Evolutionary conservation across 2,113 vertebrate genomes (phyloP).

Genomic region (Poeciliopsis turrubarensis): DNA sequence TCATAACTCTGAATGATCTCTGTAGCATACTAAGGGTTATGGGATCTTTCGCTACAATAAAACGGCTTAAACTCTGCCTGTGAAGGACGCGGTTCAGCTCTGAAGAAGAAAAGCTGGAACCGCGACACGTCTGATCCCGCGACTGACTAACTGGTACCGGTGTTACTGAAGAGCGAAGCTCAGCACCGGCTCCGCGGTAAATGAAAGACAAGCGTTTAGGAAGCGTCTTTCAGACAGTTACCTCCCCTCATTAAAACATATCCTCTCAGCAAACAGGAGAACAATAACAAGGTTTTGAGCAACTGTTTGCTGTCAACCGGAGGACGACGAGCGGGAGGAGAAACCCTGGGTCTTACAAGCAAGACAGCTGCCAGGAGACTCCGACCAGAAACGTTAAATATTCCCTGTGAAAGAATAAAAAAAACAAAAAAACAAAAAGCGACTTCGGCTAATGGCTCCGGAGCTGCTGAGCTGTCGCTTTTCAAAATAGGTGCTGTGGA

Average conservation of each 20-base stretch:
- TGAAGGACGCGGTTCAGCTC: not conserved
- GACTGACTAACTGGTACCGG: not conserved
- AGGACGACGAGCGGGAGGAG: constrained; percentile 12
- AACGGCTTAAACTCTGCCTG: not conserved
- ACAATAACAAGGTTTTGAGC: constrained; percentile 22
- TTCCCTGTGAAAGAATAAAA: constrained; percentile 40
- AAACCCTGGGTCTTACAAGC: constrained; percentile 33
- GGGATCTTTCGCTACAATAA: not conserved
- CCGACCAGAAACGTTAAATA: constrained; percentile 41
- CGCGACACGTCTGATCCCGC: not conserved
- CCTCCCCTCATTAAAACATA: constrained; percentile 30
- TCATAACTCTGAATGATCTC: not conserved
- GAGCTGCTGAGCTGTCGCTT: constrained; percentile 76
- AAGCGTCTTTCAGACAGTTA: constrained; percentile 14
- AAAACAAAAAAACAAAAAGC: constrained; percentile 3
- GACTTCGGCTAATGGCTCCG: constrained; percentile 66
- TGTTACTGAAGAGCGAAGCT: not conserved
- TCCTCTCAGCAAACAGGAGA: constrained; percentile 17
- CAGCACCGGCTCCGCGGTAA: not conserved
- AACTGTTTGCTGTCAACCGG: constrained; percentile 7
- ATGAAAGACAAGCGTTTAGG: constrained; percentile 11
- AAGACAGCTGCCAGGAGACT: constrained; percentile 38
- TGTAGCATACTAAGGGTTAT: not conserved
- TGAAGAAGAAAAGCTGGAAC: not conserved
- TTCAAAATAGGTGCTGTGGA: constrained; percentile 65